phyloP scores from a whole-genome alignment of 2,113 vertebrate species.

The Osmerus mordax region DNA sequence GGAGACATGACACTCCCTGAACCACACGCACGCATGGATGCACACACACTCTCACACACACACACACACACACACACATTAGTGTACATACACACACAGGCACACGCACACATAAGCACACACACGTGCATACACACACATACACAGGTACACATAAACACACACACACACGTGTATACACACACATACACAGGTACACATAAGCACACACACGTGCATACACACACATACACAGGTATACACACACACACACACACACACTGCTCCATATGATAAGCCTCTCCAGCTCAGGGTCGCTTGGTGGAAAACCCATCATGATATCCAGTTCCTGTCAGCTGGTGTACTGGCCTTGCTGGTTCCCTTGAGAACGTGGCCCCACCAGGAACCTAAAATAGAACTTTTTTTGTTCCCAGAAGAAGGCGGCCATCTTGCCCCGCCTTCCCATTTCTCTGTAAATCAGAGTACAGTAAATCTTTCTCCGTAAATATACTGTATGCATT shows the following conservation, averaged over 20 bases:
- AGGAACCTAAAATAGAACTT: conserved; percentile 47
- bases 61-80: too few species aligned
- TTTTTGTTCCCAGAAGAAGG: conserved; percentile 22
- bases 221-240: conserved; percentile 3
- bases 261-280: neutral
- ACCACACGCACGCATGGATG: neutral
- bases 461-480: neutral
- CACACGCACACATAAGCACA: too few species aligned
- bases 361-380: conserved; percentile 38
- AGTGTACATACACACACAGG: too few species aligned
- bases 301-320: neutral
- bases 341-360: conserved; percentile 21
- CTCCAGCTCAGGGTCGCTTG: neutral
- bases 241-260: conserved; percentile 4
- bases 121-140: neutral
- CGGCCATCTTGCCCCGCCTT: conserved; percentile 14
- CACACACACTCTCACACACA: too few species aligned
- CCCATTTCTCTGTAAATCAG: too few species aligned
- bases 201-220: conserved; percentile 2
- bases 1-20: too few species aligned
- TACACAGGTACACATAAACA: too few species aligned
- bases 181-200: too few species aligned
- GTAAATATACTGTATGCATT: neutral
- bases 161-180: too few species aligned
- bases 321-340: conserved; percentile 38